A percentile compares a stretch with the other conserved stretches of the same genome.
phyloP scores from a whole-genome alignment of 1,140 invertebrate genomes.

The Acarapis woodi region DNA sequence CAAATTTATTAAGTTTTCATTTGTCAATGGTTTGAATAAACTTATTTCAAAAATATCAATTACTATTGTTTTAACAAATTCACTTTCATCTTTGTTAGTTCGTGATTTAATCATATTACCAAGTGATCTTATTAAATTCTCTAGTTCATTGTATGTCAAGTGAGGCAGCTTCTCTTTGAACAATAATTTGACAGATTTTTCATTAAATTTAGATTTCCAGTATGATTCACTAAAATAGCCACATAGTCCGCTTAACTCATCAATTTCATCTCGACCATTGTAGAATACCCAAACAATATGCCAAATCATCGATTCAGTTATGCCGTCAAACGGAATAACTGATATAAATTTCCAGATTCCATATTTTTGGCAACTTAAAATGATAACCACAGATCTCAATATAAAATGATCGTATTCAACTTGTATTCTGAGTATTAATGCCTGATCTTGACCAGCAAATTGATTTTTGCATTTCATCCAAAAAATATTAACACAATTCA shows the following conservation, averaged over 20 bases:
- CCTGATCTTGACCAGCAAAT: constrained; percentile 6
- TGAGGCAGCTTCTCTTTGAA: constrained; percentile 9
- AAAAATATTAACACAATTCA: constrained; percentile 4
- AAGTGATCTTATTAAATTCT: constrained; percentile 7
- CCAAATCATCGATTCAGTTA: constrained; percentile 11
- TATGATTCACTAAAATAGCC: constrained; percentile 8
- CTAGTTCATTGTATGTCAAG: constrained; percentile 3
- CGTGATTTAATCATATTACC: constrained; percentile 10
- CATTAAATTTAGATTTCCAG: constrained; percentile 10
- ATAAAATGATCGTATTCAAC: constrained; percentile 12
- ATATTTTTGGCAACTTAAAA: constrained; percentile 6
- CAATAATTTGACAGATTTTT: constrained; percentile 5
- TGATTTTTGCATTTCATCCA: constrained; percentile 8
- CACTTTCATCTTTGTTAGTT: background rate
- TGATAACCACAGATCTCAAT: constrained; percentile 8
- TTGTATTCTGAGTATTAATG: constrained; percentile 10
- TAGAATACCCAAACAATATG: constrained; percentile 11
- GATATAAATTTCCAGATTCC: constrained; percentile 11
- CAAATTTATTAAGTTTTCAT: constrained; percentile 1
- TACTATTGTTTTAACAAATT: constrained; percentile 4
- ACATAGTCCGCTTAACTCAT: constrained; percentile 6
- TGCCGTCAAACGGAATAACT: constrained; percentile 7
- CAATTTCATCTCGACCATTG: constrained; percentile 8
- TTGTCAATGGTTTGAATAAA: background rate
- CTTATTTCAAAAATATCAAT: constrained; percentile 7